Conservation (phyloP, 2,797 vertebrate species). For the Gallirallus australis region DNA sequence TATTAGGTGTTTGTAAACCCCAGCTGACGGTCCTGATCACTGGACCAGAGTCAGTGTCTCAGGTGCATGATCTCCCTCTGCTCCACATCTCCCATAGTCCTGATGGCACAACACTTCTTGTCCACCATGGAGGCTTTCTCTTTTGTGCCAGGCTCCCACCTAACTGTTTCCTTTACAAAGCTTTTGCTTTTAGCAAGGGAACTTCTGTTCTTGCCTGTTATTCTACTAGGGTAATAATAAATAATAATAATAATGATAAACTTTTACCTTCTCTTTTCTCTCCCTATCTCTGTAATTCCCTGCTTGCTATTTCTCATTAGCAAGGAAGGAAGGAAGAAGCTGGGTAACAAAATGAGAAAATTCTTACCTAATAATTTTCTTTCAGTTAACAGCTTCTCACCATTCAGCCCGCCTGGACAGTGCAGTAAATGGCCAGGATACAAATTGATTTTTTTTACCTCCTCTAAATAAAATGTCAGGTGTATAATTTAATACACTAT, state of each 20-base stretch:
- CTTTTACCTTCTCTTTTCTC: background rate
- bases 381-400: slow-evolving; percentile 31
- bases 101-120: background rate
- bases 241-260: background rate
- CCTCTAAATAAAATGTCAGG: background rate
- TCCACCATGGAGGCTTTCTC: background rate
- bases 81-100: background rate
- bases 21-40: background rate
- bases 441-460: slow-evolving; percentile 20
- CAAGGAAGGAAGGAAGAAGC: slow-evolving; percentile 38
- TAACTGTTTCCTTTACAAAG: background rate
- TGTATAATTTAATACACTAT: background rate
- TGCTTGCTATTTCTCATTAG: slow-evolving; percentile 55
- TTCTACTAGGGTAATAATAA: background rate
- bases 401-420: background rate
- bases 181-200: background rate
- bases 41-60: background rate
- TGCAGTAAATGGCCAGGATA: background rate
- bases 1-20: background rate
- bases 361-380: slow-evolving; percentile 63
- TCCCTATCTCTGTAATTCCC: slow-evolving; percentile 1
- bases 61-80: accelerated
- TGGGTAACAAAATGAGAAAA: slow-evolving; percentile 58
- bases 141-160: background rate
- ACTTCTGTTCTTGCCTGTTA: background rate